These are phyloP conservation scores for Drosophila imparisetae DNA, from an alignment of 2,888 invertebrate species.

Conservation along the genomic window DNA sequence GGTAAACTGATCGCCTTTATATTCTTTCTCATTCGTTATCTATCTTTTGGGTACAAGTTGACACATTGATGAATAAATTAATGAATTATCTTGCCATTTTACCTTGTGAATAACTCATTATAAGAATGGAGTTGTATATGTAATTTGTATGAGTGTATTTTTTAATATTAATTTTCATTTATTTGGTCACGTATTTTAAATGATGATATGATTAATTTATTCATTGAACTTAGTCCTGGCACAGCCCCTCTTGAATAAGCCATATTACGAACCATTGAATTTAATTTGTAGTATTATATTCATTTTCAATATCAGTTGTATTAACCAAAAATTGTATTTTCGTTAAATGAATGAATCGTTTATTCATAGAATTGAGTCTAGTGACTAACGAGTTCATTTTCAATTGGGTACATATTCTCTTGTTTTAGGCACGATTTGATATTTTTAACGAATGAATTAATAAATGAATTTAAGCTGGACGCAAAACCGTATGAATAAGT, in stretches of 20 bases:
- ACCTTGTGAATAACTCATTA: neutral
- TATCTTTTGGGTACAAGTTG: neutral
- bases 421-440: too few relatives aligned
- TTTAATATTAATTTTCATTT: neutral
- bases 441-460: too few relatives aligned
- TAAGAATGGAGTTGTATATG: neutral
- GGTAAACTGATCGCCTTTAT: neutral
- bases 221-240: neutral
- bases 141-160: neutral
- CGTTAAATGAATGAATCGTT: too few relatives aligned
- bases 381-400: too few relatives aligned
- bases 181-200: neutral
- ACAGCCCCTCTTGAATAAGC: neutral
- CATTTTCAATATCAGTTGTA: neutral
- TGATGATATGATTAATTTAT: neutral
- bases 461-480: too few relatives aligned
- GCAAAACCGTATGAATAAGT: too few relatives aligned
- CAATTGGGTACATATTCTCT: too few relatives aligned
- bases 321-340: too few relatives aligned
- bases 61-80: neutral
- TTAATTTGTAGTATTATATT: neutral
- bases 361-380: too few relatives aligned
- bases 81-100: neutral
- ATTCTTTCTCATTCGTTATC: neutral
- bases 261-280: neutral